Base-by-base conservation (phyloP, 2,113 vertebrate genomes). In the Heterochromis multidens region DNA sequence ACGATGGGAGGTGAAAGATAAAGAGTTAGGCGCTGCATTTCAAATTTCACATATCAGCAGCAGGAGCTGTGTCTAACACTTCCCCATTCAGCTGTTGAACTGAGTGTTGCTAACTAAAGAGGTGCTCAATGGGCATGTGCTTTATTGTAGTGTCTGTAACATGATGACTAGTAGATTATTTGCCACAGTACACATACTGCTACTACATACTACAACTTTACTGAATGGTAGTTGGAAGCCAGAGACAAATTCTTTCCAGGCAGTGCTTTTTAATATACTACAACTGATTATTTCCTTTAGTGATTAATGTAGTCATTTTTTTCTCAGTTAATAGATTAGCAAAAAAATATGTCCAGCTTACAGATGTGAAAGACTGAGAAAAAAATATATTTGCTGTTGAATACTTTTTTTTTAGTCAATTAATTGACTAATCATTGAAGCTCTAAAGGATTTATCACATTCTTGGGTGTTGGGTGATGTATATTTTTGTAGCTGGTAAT, bases 1-100 rank as follows among this genome's bases (percentile, higher is more conserved):
- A 76, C 14, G 6, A 83, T 86, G 31, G 84, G 88, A 82, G 84
- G 81, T 85, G 74, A 83, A 88, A 74, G 89, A 83, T 87, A 65
- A 82, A 78, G 70, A 86, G 82, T 52, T 76, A 33, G 31, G 56
- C 3, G 5, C 31, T 54, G 87, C 58, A 67, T 88, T 92, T 89
- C 31, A 70, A 58, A 83, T 86, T 86, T 84, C 65, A 79, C 14
- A 59, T 74, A 79, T 79, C 84, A 86, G 72, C 81, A 57, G 80
- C 56, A 31, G 84, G 61, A 89, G 82, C 54, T 8, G 6, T 78
- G 52, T 82, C 40, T 46, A 82, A 87, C 79, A 56, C 49, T 27
- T 84, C 21, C 79, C 78, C 49, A 62, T 90, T 83, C 78, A 81
- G 78, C 83, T 67, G 40, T 23, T 82, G 60, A 83, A 60, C 77